Evolutionary conservation across 1,140 invertebrate genomes (phyloP).

Genomic region (Nasonia vitripennis): DNA sequence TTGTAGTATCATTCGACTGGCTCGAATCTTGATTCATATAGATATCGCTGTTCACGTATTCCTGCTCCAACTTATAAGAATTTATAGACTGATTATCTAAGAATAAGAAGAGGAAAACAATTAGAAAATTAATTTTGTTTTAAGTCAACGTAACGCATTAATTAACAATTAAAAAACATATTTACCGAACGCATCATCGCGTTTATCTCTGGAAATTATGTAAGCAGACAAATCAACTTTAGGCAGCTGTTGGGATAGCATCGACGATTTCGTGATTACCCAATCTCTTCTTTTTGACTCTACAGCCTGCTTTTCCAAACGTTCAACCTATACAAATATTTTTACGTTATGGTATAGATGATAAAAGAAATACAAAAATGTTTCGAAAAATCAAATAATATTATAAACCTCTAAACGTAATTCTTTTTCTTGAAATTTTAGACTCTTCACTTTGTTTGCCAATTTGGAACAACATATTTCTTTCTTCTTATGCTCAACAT

Average conservation of each 20-base stretch:
- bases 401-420: conserved; percentile 18
- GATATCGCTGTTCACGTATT: conserved; percentile 47
- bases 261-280: neutral
- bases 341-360: neutral
- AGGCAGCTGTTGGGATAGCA: conserved; percentile 19
- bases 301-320: conserved; percentile 13
- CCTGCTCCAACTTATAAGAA: conserved; percentile 47
- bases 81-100: conserved; percentile 43
- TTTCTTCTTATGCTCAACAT: conserved; percentile 29
- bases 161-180: neutral
- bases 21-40: neutral
- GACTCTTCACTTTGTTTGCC: neutral
- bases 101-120: neutral
- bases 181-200: conserved; percentile 28
- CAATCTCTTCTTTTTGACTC: conserved; percentile 20
- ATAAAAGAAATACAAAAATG: neutral
- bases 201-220: conserved; percentile 16
- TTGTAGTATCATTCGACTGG: neutral
- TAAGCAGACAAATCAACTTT: conserved; percentile 42
- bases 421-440: conserved; percentile 16
- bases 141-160: neutral
- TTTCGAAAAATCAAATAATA: neutral
- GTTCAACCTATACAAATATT: conserved; percentile 11
- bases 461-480: conserved; percentile 18
- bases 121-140: neutral